Conservation (phyloP, 2,888 invertebrate species). For the Polydrusus tereticollis region DNA sequence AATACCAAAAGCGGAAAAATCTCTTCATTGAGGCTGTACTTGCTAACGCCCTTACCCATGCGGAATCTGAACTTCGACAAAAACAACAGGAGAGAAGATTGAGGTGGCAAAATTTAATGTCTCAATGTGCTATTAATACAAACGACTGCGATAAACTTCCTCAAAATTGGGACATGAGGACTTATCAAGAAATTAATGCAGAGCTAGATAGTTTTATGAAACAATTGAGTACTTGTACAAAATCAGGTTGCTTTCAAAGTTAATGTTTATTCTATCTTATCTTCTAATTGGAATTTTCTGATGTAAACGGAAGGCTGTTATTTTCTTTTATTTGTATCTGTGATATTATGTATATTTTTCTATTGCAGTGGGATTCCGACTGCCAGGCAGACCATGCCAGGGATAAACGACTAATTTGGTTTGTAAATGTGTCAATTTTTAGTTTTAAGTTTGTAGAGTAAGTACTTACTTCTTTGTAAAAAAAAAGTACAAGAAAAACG, state of each 20-base stretch:
- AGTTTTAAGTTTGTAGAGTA: conserved; percentile 33
- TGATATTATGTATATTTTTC: conserved; percentile 66
- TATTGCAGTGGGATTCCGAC: conserved; percentile 63
- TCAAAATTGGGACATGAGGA: conserved; percentile 54
- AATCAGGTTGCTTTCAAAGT: conserved; percentile 64
- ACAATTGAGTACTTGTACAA: conserved; percentile 73
- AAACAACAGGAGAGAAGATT: conserved; percentile 75
- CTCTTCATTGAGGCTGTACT: conserved; percentile 76
- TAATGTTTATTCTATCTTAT: conserved; percentile 54
- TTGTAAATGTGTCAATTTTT: conserved; percentile 58
- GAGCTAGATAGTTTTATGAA: conserved; percentile 77
- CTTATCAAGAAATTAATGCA: conserved; percentile 71
- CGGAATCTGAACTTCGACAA: conserved; percentile 72
- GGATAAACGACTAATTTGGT: conserved; percentile 59
- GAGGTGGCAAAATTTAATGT: conserved; percentile 69
- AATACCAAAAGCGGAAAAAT: conserved; percentile 73
- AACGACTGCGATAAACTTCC: conserved; percentile 32
- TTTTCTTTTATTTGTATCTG: conserved; percentile 56
- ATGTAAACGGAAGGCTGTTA: conserved; percentile 53
- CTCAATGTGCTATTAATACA: conserved; percentile 48
- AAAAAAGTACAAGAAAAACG: conserved; percentile 46
- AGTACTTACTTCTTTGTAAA: conserved; percentile 16
- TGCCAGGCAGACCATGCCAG: conserved; percentile 52
- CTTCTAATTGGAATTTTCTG: conserved; percentile 21
- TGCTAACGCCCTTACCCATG: conserved; percentile 72